A percentile compares a stretch with the other conserved stretches of the same genome.
phyloP scores from a whole-genome alignment of 2,797 vertebrate species.

The Synaphobranchus kaupii region DNA sequence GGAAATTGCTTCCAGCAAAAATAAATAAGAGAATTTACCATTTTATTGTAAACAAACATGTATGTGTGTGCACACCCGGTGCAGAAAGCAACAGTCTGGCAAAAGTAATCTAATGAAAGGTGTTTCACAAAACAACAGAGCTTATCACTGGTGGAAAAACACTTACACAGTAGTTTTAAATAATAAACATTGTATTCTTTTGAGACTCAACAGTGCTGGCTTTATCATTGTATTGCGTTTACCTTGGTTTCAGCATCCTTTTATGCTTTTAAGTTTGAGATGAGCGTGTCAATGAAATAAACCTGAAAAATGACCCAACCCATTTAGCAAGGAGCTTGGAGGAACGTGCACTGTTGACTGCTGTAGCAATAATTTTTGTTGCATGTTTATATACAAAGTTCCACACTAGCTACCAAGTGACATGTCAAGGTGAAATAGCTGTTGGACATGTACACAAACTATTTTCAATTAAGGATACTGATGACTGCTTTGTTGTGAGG shows the following conservation, averaged over 20 bases:
- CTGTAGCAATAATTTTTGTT: not conserved
- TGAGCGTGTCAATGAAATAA: not conserved
- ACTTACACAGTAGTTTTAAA: no score
- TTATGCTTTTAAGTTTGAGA: no score
- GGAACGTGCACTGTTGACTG: not conserved
- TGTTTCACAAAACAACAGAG: no score
- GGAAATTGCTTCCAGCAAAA: not conserved
- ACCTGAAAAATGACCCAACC: not conserved
- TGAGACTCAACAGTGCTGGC: no score
- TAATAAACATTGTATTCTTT: no score
- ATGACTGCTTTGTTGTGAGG: not conserved
- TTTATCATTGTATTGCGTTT: no score
- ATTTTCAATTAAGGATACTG: not conserved
- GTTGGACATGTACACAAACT: no score
- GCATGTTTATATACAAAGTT: not conserved
- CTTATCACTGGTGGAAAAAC: no score
- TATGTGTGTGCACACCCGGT: not conserved
- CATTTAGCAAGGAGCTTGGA: not conserved
- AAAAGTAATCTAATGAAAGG: not conserved
- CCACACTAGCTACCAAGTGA: no score
- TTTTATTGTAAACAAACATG: not conserved
- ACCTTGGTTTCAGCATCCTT: no score
- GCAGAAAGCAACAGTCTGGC: not conserved
- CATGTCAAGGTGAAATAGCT: no score
- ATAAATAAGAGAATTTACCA: not conserved